Evolutionary conservation across 2,888 invertebrate species (phyloP), one percentile per base, ranked within the genome.

Genomic region (Meliscaeva auricollis): DNA sequence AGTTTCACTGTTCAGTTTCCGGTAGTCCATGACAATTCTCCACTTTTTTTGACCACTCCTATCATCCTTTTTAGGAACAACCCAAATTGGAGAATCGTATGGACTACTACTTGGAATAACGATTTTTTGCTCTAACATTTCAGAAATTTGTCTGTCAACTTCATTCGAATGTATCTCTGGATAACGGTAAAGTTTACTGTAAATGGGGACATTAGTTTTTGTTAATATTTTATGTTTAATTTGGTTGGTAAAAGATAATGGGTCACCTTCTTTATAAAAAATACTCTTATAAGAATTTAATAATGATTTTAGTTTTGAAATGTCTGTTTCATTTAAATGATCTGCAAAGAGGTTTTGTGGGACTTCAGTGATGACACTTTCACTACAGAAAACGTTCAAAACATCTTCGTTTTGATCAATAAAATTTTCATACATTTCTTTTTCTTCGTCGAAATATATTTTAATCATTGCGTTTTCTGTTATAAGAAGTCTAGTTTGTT

Each of bases 11-110:
- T 46, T 46, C 5, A 46, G 15, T 2, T 46, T 46, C 46, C 30
- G 30, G 11, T 22, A 30, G 30, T 30, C 32, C 13, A 78, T 54
- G 0, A 78, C 78, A 17, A 79, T 32, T 38, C 79, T 54, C 79
- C 73, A 79, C 26, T 58, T 62, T 35, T 15, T 60, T 15, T 74
- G 32, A 3, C 72, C 72, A 8, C 32, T 74, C 7, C 44, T 74
- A 50, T 74, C 73, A 15, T 52, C 32, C 62, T 72, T 78, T 84
- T 88, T 88, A 9, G 87, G 85, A 5, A 46, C 46, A 15, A 46
- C 72, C 87, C 84, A 88, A 35, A 89, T 87, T 11, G 88, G 88
- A 8, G 87, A 77, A 7, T 58, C 64, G 80, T 88, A 89, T 22
- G 88, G 89, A 7, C 82, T 85, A 35, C 69, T 52, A n/a, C 87